Evolutionary conservation across 2,888 invertebrate genomes (phyloP), one percentile per base, ranked within the genome.

Genomic region (Cryptocephalus moraei): DNA sequence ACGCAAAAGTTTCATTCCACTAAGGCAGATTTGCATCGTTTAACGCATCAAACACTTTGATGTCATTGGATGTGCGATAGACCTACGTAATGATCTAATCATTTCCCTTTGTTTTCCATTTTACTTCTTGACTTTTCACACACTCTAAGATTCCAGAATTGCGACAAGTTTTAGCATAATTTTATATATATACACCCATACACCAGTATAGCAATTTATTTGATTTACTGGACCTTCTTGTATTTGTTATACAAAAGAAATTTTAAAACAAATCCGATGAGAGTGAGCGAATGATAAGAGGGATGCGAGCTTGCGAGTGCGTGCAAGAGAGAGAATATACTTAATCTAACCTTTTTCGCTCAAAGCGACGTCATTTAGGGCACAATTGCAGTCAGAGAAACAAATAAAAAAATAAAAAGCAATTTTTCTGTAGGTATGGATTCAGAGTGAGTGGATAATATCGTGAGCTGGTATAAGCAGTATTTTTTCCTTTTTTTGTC

Each of bases 381-480:
- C 36, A 36, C 36, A 36, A 36, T 36, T 36, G 36, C 36, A 36
- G 36, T 36, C n/a, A 36, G n/a, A n/a, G n/a, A n/a, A 41, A 45
- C 49, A 50, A 46, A 51, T 49, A 50, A 53, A 56, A 64, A 63
- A 60, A 61, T 59, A 59, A 64, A 60, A 67, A 66, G 66, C 67
- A 67, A 67, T 66, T 66, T 22, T 60, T 64, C 62, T 65, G 62
- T 67, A 64, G 63, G 52, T 53, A 49, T 54, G 52, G 44, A 55
- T 49, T 55, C 47, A 44, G 49, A 45, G 50, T 48, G 59, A 55
- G 56, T 59, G 59, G 54, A 51, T 22, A 54, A 55, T 56, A 57
- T 64, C 64, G 65, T 66, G 64, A 62, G 65, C 64, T 65, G 64
- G 63, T 62, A 57, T 64, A 64, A 65, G 59, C 66, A 66, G 67